Conservation (phyloP, 2,113 vertebrate species). For the Columbina picui region DNA sequence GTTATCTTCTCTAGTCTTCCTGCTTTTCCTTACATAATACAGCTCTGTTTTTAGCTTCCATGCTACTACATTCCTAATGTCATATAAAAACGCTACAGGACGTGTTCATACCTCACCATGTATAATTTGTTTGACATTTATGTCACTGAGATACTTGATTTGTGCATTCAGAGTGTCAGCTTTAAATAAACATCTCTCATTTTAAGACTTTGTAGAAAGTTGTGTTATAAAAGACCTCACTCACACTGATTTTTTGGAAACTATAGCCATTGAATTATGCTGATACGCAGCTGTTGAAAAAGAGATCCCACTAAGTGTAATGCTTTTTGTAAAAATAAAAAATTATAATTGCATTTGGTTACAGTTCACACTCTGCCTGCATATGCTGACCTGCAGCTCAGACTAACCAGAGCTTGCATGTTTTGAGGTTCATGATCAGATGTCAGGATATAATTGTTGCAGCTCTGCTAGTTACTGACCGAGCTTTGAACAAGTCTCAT, state of each 20-base stretch:
- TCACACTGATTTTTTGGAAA: not conserved
- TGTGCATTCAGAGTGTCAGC: not conserved
- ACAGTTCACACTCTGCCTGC: not conserved
- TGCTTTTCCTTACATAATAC: not conserved
- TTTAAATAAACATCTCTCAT: constrained; percentile 5
- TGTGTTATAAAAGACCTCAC: not conserved
- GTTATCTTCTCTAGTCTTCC: not conserved
- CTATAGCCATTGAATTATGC: not conserved
- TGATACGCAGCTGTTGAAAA: not conserved
- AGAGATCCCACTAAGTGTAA: not conserved
- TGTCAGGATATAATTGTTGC: not conserved
- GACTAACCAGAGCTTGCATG: not conserved
- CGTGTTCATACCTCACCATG: not conserved
- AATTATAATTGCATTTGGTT: not conserved
- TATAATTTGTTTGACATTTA: constrained; percentile 29
- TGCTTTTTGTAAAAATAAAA: not conserved
- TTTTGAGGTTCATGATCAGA: not conserved
- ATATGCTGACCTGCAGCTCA: not conserved
- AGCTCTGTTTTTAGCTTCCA: not conserved
- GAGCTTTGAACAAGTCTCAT: not conserved
- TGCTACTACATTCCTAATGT: not conserved
- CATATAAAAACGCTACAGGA: not conserved
- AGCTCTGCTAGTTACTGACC: not conserved
- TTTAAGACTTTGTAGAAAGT: not conserved
- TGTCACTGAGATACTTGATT: not conserved